A percentile compares a stretch with the other conserved stretches of the same genome.
These are phyloP conservation scores for Rostratula benghalensis DNA, from an alignment of 2,113 vertebrate genomes.

Conservation along the genomic window DNA sequence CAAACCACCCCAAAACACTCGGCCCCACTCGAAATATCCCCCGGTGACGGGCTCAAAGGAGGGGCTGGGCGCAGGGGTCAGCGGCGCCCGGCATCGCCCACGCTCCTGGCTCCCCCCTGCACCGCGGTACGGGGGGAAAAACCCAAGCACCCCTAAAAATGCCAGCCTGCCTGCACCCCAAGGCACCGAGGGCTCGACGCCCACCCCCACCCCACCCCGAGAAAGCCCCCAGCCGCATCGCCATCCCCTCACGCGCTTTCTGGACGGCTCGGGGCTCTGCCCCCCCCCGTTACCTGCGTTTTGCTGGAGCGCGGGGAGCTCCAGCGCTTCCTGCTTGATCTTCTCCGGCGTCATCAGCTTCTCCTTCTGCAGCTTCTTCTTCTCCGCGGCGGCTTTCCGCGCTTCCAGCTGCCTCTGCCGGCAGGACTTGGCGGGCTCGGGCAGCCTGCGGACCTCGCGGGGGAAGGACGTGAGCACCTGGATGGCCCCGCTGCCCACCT, in stretches of 20 bases:
- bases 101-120: rapidly evolving
- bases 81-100: rapidly evolving
- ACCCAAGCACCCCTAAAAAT: not conserved
- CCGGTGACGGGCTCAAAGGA: rapidly evolving
- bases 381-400: slow-evolving; percentile 90
- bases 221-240: not conserved
- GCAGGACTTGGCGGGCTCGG: slow-evolving; percentile 95
- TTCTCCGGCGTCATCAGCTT: slow-evolving; percentile 90
- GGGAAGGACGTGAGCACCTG: slow-evolving; percentile 93
- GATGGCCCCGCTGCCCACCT: slow-evolving; percentile 91
- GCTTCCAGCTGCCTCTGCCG: slow-evolving; percentile 93
- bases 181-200: rapidly evolving
- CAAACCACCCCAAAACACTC: no score
- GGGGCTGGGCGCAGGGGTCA: rapidly evolving
- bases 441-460: slow-evolving; percentile 91
- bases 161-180: not conserved
- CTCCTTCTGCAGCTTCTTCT: slow-evolving; percentile 92
- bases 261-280: rapidly evolving
- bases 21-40: rapidly evolving
- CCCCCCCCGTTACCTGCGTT: slow-evolving; percentile 67
- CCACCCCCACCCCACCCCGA: not conserved
- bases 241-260: not conserved
- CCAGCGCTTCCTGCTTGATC: slow-evolving; percentile 79
- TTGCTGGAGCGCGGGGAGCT: slow-evolving; percentile 68
- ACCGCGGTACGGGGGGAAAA: rapidly evolving